Evolutionary conservation across 2,113 vertebrate genomes (phyloP), one percentile per base, ranked within the genome.

Genomic region (Epinephelus cyanopodus): DNA sequence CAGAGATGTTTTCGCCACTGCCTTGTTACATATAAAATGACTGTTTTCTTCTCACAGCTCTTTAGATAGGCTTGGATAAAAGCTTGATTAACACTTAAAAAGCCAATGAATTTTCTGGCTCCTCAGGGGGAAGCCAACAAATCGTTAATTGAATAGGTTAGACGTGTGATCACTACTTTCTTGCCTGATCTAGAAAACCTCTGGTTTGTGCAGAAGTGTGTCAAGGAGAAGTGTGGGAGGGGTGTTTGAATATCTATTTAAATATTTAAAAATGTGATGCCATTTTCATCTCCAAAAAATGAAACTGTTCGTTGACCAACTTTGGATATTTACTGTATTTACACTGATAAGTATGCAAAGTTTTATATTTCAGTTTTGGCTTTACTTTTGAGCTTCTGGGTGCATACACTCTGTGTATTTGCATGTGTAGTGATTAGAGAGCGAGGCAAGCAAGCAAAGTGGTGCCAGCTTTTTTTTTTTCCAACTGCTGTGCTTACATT

Each of bases 401-500:
- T 52, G 39, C 47, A 48, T 52, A 14, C 57, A 29, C 3, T 19
- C 13, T 71, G 58, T 47, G 10, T 37, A 11, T 88, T 23, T 83
- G 52, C 10, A 37, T 76, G 75, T 64, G 57, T 61, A 57, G 77
- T 88, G 77, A 90, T 90, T 83, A 75, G 37, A 81, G 39, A 79
- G 56, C 61, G 60, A 68, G 48, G 65, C 33, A 65, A 84, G 79
- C 70, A 74, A 83, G 56, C 62, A 66, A 82, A 86, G 70, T 57
- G 79, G 21, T 79, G 86, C 81, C 85, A 79, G 27, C 68, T 91
- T 79, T 79, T 57, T 62, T 39, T 62, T 42, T 47, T 15, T 33
- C 45, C 62, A 69, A 82, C 80, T 79, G 84, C 84, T 75, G 79
- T 65, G 66, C 77, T 63, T 65, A 84, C 71, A 89, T 93, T 93